These are phyloP conservation scores for Trachymyrmex cornetzi DNA, from an alignment of 1,140 invertebrate genomes.

Conservation along the genomic window DNA sequence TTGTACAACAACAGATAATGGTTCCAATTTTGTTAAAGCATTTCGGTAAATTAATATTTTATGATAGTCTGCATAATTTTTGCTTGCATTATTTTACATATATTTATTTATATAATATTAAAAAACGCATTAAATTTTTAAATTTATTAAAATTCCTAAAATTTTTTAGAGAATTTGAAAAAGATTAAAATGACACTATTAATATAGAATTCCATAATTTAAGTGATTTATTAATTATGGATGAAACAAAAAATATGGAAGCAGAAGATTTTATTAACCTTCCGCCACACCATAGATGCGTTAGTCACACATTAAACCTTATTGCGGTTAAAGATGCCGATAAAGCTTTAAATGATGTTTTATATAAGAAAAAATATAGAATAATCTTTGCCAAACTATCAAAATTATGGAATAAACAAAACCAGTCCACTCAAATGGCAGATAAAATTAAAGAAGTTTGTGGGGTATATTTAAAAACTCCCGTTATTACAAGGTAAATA, in stretches of 20 bases:
- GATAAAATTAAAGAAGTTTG: conserved; percentile 18
- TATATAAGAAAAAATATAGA: conserved; percentile 10
- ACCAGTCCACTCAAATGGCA: conserved; percentile 1
- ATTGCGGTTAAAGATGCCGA: conserved; percentile 15
- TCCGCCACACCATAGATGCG: conserved; percentile 18
- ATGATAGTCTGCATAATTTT: neutral
- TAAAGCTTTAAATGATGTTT: neutral
- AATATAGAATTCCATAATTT: neutral
- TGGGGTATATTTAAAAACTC: conserved; percentile 20
- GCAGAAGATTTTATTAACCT: neutral
- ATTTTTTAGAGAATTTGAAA: conserved; percentile 13
- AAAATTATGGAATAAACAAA: conserved; percentile 21
- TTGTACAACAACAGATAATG: conserved; percentile 1
- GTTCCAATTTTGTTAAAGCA: conserved; percentile 27
- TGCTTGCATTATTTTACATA: neutral
- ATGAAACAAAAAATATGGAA: neutral
- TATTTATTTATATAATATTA: neutral
- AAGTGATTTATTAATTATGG: neutral
- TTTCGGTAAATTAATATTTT: conserved; percentile 18
- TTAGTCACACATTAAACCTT: conserved; percentile 7
- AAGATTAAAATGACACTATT: neutral
- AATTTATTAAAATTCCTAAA: neutral
- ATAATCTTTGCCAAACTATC: conserved; percentile 6
- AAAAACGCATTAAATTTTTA: no score
- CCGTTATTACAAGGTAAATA: conserved; percentile 26